Evolutionary conservation across 2,888 invertebrate species (phyloP).

Genomic region (Cyclophora punctaria): DNA sequence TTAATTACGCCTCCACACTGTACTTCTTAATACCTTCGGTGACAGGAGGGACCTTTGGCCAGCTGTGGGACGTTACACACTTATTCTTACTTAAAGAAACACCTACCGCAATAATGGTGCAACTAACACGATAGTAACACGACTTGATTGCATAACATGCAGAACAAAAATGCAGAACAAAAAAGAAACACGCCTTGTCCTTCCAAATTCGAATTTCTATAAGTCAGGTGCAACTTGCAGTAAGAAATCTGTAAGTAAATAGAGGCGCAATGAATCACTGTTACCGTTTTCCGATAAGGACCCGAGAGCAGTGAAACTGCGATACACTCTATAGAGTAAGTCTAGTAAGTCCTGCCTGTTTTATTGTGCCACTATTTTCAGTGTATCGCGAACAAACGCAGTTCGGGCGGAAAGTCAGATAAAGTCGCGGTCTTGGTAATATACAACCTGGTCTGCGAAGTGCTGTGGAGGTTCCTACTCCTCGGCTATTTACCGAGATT

Average conservation of each 20-base stretch:
- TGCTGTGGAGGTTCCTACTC: neutral
- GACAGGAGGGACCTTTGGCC: too few relatives aligned
- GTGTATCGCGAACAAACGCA: conserved; percentile 61
- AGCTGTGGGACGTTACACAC: too few relatives aligned
- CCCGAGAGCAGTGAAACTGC: conserved; percentile 37
- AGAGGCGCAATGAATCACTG: conserved; percentile 60
- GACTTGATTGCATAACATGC: too few relatives aligned
- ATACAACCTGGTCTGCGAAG: conserved; percentile 34
- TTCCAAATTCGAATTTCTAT: too few relatives aligned
- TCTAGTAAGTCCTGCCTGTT: conserved; percentile 40
- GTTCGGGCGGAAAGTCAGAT: conserved; percentile 68
- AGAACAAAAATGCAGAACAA: too few relatives aligned
- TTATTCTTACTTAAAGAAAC: too few relatives aligned
- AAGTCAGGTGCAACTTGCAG: conserved; percentile 29
- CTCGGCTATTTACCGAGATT: conserved; percentile 2
- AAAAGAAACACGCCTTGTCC: too few relatives aligned
- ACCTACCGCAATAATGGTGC: too few relatives aligned
- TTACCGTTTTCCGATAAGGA: conserved; percentile 68
- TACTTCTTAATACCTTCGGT: too few relatives aligned
- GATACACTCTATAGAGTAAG: conserved; percentile 35
- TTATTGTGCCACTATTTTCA: conserved; percentile 70
- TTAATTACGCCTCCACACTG: too few relatives aligned
- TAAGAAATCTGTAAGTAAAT: conserved; percentile 48
- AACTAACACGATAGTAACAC: too few relatives aligned
- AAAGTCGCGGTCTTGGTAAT: conserved; percentile 64